Evolutionary conservation across 2,113 vertebrate species (phyloP).

Genomic region (Psittacara wagleri): DNA sequence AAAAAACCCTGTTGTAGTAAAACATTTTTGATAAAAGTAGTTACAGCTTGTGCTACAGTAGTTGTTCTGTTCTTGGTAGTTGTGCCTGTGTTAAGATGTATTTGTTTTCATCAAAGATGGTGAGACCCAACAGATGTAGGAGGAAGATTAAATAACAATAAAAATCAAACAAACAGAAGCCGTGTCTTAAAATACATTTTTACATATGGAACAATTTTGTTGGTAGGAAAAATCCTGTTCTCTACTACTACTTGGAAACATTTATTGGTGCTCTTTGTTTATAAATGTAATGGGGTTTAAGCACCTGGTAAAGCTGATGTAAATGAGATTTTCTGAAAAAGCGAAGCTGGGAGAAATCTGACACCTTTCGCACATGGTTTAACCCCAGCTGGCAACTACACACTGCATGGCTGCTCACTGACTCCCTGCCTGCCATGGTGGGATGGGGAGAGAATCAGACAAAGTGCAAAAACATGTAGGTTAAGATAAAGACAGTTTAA

Average conservation of each 20-base stretch:
- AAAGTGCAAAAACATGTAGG: background rate
- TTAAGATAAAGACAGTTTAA: background rate
- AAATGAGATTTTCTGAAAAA: background rate
- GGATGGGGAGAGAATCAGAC: background rate
- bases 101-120: conserved; percentile 1
- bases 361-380: background rate
- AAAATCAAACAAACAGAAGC: background rate
- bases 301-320: background rate
- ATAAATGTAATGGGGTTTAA: background rate
- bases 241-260: background rate
- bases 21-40: background rate
- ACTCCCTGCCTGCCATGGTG: background rate
- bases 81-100: background rate
- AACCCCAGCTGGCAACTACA: background rate
- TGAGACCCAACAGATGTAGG: background rate
- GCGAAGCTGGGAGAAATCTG: background rate
- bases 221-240: background rate
- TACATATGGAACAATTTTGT: background rate
- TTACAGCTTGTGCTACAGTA: background rate
- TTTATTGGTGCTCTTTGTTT: background rate
- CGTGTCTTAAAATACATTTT: background rate
- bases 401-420: background rate
- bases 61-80: background rate
- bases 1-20: background rate
- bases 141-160: background rate